Evolutionary conservation across 2,888 invertebrate genomes (phyloP).

Genomic region (Nebria salina): DNA sequence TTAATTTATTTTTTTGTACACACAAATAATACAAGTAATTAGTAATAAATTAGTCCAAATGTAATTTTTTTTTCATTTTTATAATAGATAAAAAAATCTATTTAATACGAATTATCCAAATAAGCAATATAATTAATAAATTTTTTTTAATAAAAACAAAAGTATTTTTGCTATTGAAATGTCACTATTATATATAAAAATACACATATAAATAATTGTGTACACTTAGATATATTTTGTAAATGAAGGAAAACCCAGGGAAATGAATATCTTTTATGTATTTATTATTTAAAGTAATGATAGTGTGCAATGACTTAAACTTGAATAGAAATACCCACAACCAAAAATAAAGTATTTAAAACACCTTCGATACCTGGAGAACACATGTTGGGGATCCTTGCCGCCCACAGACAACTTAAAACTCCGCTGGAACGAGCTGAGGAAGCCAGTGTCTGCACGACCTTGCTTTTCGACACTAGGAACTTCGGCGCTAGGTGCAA

Average conservation of each 20-base stretch:
- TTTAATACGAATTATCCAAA: no score
- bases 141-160: neutral
- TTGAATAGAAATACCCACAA: neutral
- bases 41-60: no score
- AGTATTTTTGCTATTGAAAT: neutral
- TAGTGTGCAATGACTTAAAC: neutral
- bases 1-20: no score
- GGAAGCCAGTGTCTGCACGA: slow-evolving; percentile 62
- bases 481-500: slow-evolving; percentile 64
- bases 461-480: slow-evolving; percentile 65
- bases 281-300: neutral
- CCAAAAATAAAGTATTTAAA: slow-evolving; percentile 2
- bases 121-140: no score
- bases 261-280: neutral
- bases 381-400: slow-evolving; percentile 44
- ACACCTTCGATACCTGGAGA: slow-evolving; percentile 36
- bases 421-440: slow-evolving; percentile 67
- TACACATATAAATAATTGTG: neutral
- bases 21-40: neutral
- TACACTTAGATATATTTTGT: neutral
- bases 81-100: no score
- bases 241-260: neutral
- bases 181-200: neutral
- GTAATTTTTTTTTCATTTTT: no score
- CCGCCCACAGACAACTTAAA: slow-evolving; percentile 66